phyloP scores from a whole-genome alignment of 2,888 invertebrate genomes.

The Pristionchus mayeri region DNA sequence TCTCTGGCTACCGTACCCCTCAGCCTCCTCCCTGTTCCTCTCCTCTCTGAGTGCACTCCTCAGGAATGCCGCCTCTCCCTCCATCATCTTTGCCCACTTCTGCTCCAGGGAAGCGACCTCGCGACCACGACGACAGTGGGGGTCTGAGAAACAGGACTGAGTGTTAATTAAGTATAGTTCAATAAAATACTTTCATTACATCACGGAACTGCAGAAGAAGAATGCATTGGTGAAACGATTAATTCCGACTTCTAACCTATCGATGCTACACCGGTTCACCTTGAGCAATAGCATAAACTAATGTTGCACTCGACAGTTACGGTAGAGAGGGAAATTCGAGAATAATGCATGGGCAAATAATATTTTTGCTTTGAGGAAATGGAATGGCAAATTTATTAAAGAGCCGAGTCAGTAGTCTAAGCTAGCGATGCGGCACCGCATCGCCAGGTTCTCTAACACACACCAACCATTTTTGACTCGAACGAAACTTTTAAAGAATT shows the following conservation, averaged over 20 bases:
- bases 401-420: too few species aligned
- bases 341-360: too few species aligned
- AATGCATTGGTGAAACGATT: background rate
- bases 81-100: constrained; percentile 39
- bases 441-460: too few species aligned
- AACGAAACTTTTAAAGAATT: too few species aligned
- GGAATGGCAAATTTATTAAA: too few species aligned
- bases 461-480: too few species aligned
- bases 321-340: too few species aligned
- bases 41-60: constrained; percentile 28
- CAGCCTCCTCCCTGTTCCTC: constrained; percentile 11
- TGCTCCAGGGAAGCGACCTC: constrained; percentile 5
- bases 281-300: too few species aligned
- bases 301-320: too few species aligned
- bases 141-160: background rate
- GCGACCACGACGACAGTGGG: background rate
- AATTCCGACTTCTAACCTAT: background rate
- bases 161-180: background rate
- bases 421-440: too few species aligned
- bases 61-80: constrained; percentile 17
- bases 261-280: background rate
- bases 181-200: background rate
- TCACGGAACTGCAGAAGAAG: background rate
- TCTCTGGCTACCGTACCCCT: constrained; percentile 13
- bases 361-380: too few species aligned